Percentiles rank a stretch among this genome's conserved stretches.
These are phyloP conservation scores for Podilymbus podiceps DNA, from an alignment of 2,113 vertebrate species.

Conservation along the genomic window DNA sequence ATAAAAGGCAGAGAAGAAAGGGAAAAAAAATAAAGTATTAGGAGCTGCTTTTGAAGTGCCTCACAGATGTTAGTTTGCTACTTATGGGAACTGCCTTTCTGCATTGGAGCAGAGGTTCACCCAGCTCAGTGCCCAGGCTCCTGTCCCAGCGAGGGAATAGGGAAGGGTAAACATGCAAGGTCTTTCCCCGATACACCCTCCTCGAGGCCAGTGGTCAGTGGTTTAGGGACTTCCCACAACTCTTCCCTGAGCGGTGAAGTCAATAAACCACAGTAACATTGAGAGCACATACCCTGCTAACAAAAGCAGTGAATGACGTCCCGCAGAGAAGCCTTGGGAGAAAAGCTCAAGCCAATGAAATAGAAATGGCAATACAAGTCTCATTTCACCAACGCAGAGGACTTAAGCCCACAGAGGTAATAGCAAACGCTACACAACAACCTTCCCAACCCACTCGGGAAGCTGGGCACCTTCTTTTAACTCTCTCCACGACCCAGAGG, in stretches of 20 bases:
- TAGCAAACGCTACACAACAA: not conserved
- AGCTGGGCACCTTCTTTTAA: not conserved
- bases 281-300: not conserved
- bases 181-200: not conserved
- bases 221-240: not conserved
- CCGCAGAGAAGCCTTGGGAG: not conserved
- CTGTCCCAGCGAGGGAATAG: rapidly evolving
- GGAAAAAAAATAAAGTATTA: not conserved
- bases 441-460: not conserved
- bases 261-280: not conserved
- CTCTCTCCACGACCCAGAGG: not conserved
- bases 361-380: not conserved
- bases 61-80: not conserved
- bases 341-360: not conserved
- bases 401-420: not conserved
- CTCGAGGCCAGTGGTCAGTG: not conserved
- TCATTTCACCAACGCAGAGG: not conserved
- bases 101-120: not conserved
- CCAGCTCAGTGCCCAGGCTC: not conserved
- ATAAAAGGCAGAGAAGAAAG: conserved; percentile 23
- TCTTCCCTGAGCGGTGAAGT: not conserved
- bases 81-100: not conserved
- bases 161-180: not conserved
- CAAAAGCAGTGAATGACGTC: not conserved
- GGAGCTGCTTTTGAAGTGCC: not conserved